Conservation (phyloP, 2,113 vertebrate genomes). For the Raja brachyura region DNA sequence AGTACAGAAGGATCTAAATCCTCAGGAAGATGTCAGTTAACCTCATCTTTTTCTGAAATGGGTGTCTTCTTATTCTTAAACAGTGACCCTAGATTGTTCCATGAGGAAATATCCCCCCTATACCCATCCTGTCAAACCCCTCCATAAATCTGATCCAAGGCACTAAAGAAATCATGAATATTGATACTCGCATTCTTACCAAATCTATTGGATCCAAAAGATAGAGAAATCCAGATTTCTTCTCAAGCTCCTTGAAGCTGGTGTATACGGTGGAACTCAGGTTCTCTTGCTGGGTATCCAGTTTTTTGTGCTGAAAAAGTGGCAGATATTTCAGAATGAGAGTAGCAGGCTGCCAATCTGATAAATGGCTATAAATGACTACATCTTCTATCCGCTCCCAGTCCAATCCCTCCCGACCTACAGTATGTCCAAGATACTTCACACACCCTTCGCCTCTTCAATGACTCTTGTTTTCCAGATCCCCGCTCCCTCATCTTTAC, state of each 20-base stretch:
- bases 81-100: too few species aligned
- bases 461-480: too few species aligned
- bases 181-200: constrained; percentile 54
- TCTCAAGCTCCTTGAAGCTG: constrained; percentile 64
- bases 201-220: constrained; percentile 96
- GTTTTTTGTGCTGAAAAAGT: constrained; percentile 79
- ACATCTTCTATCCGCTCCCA: not conserved
- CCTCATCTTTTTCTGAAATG: too few species aligned
- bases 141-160: not conserved
- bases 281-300: constrained; percentile 64
- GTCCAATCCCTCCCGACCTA: too few species aligned
- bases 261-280: constrained; percentile 65
- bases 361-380: not conserved
- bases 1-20: too few species aligned
- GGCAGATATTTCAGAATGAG: constrained; percentile 11
- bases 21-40: too few species aligned
- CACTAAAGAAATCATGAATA: not conserved
- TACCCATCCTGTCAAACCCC: too few species aligned
- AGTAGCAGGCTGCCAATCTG: not conserved
- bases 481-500: too few species aligned
- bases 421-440: too few species aligned
- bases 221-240: constrained; percentile 78
- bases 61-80: too few species aligned
- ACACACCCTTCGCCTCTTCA: too few species aligned
- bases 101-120: too few species aligned